phyloP scores from a whole-genome alignment of 2,797 vertebrate species.

The Coracias cyanogaster region DNA sequence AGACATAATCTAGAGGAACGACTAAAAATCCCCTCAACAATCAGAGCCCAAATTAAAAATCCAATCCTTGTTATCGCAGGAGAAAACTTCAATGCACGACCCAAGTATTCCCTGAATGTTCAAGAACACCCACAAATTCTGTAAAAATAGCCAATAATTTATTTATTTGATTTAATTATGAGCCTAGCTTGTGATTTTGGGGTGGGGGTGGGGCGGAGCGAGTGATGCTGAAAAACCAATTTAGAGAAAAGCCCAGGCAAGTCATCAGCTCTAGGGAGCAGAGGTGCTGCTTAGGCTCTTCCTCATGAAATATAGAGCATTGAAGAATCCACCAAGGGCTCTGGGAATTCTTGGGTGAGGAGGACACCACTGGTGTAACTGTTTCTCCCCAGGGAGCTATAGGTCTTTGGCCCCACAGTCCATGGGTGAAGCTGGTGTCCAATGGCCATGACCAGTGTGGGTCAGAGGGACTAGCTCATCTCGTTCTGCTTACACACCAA shows the following conservation, averaged over 20 bases:
- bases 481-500: not conserved
- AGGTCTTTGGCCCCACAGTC: not conserved
- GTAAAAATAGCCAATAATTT: conserved; percentile 25
- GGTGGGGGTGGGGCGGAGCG: not conserved
- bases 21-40: not conserved
- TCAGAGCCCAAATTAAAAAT: not conserved
- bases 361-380: not conserved
- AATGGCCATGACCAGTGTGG: not conserved
- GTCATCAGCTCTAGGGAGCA: not conserved
- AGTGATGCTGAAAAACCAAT: not conserved
- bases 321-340: not conserved
- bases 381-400: not conserved
- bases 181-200: conserved; percentile 10
- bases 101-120: conserved; percentile 31
- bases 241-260: not conserved
- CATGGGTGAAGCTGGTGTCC: not conserved
- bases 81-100: not conserved
- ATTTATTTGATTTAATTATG: conserved; percentile 46
- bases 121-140: conserved; percentile 26
- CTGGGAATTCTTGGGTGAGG: not conserved
- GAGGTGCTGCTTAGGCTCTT: not conserved
- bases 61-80: not conserved
- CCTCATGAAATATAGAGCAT: not conserved
- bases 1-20: not conserved
- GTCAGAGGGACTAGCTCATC: not conserved